These are phyloP conservation scores for Diaprepes abbreviatus DNA, from an alignment of 2,888 invertebrate species.

Conservation along the genomic window DNA sequence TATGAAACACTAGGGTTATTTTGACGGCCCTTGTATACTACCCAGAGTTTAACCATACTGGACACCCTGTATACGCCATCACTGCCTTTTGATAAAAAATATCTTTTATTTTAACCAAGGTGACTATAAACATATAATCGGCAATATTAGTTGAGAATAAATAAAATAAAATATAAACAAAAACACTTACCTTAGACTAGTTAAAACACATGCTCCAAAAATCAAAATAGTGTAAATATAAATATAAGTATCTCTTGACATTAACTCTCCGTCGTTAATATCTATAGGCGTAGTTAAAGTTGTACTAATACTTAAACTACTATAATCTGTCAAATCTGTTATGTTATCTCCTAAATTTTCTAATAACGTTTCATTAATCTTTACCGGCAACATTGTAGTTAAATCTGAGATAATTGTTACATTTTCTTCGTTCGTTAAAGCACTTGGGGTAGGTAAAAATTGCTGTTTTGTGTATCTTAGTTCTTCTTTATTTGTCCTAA, in stretches of 20 bases:
- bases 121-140: neutral
- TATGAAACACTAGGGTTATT: too few species aligned
- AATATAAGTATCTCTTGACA: conserved; percentile 38
- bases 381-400: neutral
- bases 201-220: conserved; percentile 33
- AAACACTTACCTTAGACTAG: conserved; percentile 42
- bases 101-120: too few species aligned
- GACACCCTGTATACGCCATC: too few species aligned
- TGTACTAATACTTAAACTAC: neutral
- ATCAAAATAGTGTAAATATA: conserved; percentile 41
- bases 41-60: too few species aligned
- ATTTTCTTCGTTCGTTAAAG: neutral
- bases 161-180: neutral
- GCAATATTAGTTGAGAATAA: neutral
- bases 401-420: neutral
- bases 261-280: neutral
- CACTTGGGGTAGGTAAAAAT: neutral
- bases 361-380: neutral
- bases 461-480: conserved; percentile 15
- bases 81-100: too few species aligned
- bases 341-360: conserved; percentile 1
- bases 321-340: neutral
- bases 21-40: too few species aligned
- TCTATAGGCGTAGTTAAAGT: neutral
- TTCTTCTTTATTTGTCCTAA: conserved; percentile 47